A percentile compares a stretch with the other conserved stretches of the same genome.
phyloP scores from a whole-genome alignment of 2,888 invertebrate genomes.

The Acronicta aceris region DNA sequence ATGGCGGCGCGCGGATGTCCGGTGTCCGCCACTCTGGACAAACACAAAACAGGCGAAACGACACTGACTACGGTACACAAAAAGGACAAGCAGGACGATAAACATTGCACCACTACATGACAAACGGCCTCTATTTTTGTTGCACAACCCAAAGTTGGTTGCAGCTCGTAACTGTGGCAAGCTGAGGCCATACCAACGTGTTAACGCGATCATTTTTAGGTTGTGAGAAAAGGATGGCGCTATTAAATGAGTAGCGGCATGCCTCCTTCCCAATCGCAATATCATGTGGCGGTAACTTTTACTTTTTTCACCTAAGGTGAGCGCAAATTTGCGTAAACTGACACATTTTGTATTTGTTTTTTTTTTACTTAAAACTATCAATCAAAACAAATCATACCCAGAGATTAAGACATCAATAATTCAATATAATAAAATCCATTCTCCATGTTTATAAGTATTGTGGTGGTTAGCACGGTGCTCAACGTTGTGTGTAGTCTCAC shows the following conservation, averaged over 20 bases:
- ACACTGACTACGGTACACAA: constrained; percentile 56
- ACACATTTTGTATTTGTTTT: constrained; percentile 14
- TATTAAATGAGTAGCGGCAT: too few relatives aligned
- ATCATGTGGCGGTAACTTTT: too few relatives aligned
- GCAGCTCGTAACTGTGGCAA: constrained; percentile 28
- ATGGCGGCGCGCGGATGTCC: constrained; percentile 70
- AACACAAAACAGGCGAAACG: constrained; percentile 74
- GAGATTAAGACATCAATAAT: too few relatives aligned
- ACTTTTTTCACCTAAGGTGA: constrained; percentile 9
- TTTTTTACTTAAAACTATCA: neutral
- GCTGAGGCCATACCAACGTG: neutral
- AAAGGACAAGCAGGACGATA: constrained; percentile 70
- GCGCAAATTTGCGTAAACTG: constrained; percentile 31
- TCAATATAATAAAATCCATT: too few relatives aligned
- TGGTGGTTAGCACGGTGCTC: too few relatives aligned
- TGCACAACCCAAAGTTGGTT: constrained; percentile 57
- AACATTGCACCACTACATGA: constrained; percentile 66
- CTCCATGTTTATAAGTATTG: too few relatives aligned
- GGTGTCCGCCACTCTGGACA: constrained; percentile 63
- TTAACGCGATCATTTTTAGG: too few relatives aligned
- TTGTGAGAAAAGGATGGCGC: too few relatives aligned
- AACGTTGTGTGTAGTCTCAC: too few relatives aligned
- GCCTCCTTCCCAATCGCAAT: too few relatives aligned
- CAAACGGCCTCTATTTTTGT: constrained; percentile 65
- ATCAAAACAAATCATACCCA: too few relatives aligned